These are phyloP conservation scores for Microcebus griseorufus DNA, from an alignment of 2,113 vertebrate genomes.

Conservation along the genomic window DNA sequence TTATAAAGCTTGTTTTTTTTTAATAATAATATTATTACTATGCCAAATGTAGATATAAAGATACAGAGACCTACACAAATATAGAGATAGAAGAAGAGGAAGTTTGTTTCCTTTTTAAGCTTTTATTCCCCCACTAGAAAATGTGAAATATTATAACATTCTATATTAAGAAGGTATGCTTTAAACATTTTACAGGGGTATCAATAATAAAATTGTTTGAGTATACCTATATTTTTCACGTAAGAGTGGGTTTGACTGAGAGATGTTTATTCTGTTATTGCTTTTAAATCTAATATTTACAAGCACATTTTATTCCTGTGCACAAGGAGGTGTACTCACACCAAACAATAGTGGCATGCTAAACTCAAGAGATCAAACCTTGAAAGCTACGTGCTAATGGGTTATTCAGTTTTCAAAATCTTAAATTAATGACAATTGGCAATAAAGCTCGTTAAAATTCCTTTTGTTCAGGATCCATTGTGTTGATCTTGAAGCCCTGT, in stretches of 20 bases:
- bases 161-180: not conserved
- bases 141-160: not conserved
- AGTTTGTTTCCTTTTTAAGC: not conserved
- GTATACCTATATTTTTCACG: not conserved
- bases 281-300: conserved; percentile 24
- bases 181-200: not conserved
- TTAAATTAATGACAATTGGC: conserved; percentile 70
- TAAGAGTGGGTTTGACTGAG: not conserved
- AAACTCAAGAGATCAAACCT: conserved; percentile 38
- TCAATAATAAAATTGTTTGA: not conserved
- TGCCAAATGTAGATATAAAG: not conserved
- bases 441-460: conserved; percentile 59
- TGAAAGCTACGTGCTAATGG: conserved; percentile 13
- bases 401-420: conserved; percentile 67
- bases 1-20: not conserved
- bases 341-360: not conserved
- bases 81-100: not conserved
- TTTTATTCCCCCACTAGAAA: not conserved
- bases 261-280: not conserved
- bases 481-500: not conserved
- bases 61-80: not conserved
- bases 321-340: not conserved
- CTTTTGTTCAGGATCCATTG: conserved; percentile 58
- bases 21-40: not conserved
- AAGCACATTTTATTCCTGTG: conserved; percentile 13